Conservation (phyloP, 2,888 invertebrate species). For the Chrysolina americana region DNA sequence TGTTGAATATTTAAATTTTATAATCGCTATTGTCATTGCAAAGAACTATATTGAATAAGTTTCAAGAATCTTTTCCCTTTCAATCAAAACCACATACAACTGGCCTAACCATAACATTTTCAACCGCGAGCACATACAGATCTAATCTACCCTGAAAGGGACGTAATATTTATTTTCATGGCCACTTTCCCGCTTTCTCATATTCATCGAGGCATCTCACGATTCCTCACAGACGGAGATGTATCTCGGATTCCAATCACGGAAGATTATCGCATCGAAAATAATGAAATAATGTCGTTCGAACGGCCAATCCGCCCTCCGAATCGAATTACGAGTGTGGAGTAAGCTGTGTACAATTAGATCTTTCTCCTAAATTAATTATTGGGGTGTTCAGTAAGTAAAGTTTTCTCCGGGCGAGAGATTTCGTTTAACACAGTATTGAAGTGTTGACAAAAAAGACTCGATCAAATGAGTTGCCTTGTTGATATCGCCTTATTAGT, state of each 20-base stretch:
- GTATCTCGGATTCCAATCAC: constrained; percentile 37
- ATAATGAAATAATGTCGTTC: constrained; percentile 58
- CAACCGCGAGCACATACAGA: background rate
- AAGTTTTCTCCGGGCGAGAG: background rate
- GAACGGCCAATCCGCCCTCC: constrained; percentile 46
- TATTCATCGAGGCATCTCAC: constrained; percentile 26
- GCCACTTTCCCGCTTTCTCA: constrained; percentile 26
- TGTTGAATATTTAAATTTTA: no score
- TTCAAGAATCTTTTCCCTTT: no score
- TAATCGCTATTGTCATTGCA: no score
- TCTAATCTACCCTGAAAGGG: constrained; percentile 8
- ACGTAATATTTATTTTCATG: constrained; percentile 29
- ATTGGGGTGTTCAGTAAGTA: constrained; percentile 43
- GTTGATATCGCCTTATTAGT: no score
- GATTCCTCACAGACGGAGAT: constrained; percentile 7
- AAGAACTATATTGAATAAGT: no score
- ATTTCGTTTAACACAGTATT: background rate
- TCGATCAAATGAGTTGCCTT: no score
- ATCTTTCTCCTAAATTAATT: constrained; percentile 56
- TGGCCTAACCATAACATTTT: background rate
- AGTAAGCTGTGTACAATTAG: constrained; percentile 56
- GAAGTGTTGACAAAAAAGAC: no score
- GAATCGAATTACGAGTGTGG: constrained; percentile 57
- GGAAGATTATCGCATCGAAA: constrained; percentile 54
- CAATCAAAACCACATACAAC: no score